Percentiles rank a stretch among this genome's conserved stretches.
These are phyloP conservation scores for Gallinago nigripennis DNA, from an alignment of 2,797 vertebrate species.

Conservation along the genomic window DNA sequence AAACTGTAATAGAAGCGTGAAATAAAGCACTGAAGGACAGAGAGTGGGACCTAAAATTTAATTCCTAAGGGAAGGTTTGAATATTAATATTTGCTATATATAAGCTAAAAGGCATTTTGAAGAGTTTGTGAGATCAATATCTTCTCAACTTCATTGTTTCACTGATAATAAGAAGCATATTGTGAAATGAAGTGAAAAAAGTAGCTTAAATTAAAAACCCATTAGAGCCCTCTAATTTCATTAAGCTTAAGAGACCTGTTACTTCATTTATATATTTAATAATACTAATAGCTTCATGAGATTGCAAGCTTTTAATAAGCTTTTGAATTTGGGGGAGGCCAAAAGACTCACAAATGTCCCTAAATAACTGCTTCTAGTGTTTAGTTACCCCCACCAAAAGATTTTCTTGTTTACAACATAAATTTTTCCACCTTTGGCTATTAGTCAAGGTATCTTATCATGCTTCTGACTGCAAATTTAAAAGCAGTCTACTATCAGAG, in stretches of 20 bases:
- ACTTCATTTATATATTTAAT: conserved; percentile 1
- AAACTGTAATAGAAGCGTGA: neutral
- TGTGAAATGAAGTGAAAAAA: neutral
- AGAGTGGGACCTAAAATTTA: neutral
- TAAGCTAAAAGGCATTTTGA: neutral
- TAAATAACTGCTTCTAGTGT: neutral
- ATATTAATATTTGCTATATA: neutral
- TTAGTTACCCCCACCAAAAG: neutral
- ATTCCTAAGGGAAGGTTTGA: neutral
- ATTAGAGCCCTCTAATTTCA: neutral
- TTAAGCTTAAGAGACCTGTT: neutral
- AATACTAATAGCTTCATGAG: neutral
- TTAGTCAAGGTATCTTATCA: neutral
- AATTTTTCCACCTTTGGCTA: neutral
- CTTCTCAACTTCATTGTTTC: neutral
- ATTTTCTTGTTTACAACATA: neutral
- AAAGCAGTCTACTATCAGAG: neutral
- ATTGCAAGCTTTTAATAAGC: neutral
- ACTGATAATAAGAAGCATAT: neutral
- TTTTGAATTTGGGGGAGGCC: neutral
- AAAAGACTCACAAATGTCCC: neutral
- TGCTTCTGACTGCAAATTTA: neutral
- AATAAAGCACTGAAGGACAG: neutral
- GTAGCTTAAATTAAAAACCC: conserved; percentile 10
- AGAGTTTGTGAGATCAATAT: neutral